Percentiles rank a stretch among this genome's conserved stretches.
Evolutionary conservation across 2,888 invertebrate species (phyloP).

Genomic region (Syritta pipiens): DNA sequence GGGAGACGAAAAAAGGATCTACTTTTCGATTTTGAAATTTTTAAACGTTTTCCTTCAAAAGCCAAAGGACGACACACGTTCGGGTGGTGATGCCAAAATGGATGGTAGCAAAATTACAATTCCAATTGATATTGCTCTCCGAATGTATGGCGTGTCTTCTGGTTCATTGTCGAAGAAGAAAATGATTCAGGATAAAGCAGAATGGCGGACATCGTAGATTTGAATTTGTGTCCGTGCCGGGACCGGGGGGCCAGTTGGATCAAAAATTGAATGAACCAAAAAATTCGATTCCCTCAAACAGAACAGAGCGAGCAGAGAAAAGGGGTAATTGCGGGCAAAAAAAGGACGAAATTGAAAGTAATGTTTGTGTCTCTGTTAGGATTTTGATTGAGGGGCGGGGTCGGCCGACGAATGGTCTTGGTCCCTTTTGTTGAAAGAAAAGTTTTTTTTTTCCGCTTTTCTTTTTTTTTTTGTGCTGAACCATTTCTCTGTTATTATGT

Average conservation of each 20-base stretch:
- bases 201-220: conserved; percentile 28
- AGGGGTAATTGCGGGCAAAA: conserved; percentile 35
- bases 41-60: conserved; percentile 17
- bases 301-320: conserved; percentile 1
- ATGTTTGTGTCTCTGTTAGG: conserved; percentile 28
- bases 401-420: too few species aligned
- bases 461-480: conserved; percentile 5
- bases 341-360: conserved; percentile 34
- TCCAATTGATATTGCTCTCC: conserved; percentile 29
- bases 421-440: conserved; percentile 19
- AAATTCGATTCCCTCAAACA: conserved; percentile 27
- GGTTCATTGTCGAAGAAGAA: conserved; percentile 20
- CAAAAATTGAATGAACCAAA: conserved; percentile 51
- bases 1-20: conserved; percentile 19
- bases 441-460: not conserved
- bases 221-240: conserved; percentile 35
- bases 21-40: conserved; percentile 39
- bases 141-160: conserved; percentile 18
- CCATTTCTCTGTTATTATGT: conserved; percentile 29
- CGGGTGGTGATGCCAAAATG: not conserved
- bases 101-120: conserved; percentile 32
- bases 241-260: conserved; percentile 5
- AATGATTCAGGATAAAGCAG: not conserved
- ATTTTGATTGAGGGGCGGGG: conserved; percentile 11
- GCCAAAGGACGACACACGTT: conserved; percentile 13